A percentile compares a stretch with the other conserved stretches of the same genome.
Conservation (phyloP, 1,140 invertebrate genomes). For the Oscheius sp. region DNA sequence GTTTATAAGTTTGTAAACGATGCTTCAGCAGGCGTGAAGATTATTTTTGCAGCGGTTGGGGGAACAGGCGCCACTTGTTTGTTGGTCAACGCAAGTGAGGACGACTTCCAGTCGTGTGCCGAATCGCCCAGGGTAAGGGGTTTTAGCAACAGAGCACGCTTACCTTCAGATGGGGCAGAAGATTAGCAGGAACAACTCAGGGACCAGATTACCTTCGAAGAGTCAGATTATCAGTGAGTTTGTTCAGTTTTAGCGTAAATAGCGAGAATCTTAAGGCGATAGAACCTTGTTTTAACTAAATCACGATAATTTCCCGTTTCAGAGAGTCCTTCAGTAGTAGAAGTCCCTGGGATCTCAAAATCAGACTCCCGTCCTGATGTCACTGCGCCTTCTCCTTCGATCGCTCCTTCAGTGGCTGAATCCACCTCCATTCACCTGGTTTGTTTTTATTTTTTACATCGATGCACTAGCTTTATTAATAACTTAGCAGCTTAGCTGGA, state of each 20-base stretch:
- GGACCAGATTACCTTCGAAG: neutral
- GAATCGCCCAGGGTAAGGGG: neutral
- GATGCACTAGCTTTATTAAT: neutral
- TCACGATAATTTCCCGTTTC: neutral
- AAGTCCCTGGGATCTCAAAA: constrained; percentile 13
- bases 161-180: neutral
- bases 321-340: constrained; percentile 20
- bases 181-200: neutral
- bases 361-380: neutral
- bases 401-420: neutral
- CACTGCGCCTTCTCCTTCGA: neutral
- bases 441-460: neutral
- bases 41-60: neutral
- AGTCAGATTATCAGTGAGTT: neutral
- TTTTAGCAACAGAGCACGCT: no score
- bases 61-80: neutral
- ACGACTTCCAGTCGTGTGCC: neutral
- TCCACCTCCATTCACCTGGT: constrained; percentile 1
- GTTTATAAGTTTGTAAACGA: no score
- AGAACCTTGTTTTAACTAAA: no score
- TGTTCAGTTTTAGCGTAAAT: no score
- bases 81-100: constrained; percentile 2
- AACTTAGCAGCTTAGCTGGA: no score
- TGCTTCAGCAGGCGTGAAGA: neutral
- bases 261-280: no score